Evolutionary conservation across 1,140 invertebrate genomes (phyloP), one percentile per base, ranked within the genome.

Genomic region (Ptiloglossa arizonensis): DNA sequence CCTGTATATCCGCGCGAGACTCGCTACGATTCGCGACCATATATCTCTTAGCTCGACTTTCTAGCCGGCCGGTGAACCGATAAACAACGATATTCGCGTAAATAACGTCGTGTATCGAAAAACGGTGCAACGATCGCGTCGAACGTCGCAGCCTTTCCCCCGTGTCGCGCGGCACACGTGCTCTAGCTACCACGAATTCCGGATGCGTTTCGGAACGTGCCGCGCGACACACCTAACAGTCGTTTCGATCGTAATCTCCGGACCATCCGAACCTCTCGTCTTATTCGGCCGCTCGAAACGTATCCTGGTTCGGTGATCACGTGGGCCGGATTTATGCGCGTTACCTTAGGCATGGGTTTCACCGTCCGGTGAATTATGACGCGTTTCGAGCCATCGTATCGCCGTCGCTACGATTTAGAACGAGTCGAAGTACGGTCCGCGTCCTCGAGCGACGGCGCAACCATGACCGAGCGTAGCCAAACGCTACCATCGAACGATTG

Each of bases 181-280:
- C 86, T 83, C 82, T 81, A 90, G 86, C 85, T 75, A 71, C 74
- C 83, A 81, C 79, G 69, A 87, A 88, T 89, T 87, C 85, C 87
- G 87, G 83, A 88, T 89, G 88, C 87, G 81, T 84, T 83, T 84
- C 71, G 19, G 74, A 80, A 77, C 60, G 81, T 84, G 71, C 74
- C 19, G 52, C 46, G 72, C 80, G 88, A 87, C 89, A 90, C 89
- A 89, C 89, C 89, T 89, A 89, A 87, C 83, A 69, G 70, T 83
- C 84, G 82, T 87, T 90, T 78, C 88, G 87, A 89, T 90, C 82
- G 87, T 88, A 89, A 90, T 90, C 89, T 90, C 80, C 83, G 83
- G 82, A 80, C 86, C 84, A 86, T 88, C 79, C 83, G 79, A 81
- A 87, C 46, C 82, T 79, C 83, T 89, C 88, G 83, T 89, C 88